These are phyloP conservation scores for Rugalucina vietnamica DNA, from an alignment of 2,888 invertebrate species.

Conservation along the genomic window DNA sequence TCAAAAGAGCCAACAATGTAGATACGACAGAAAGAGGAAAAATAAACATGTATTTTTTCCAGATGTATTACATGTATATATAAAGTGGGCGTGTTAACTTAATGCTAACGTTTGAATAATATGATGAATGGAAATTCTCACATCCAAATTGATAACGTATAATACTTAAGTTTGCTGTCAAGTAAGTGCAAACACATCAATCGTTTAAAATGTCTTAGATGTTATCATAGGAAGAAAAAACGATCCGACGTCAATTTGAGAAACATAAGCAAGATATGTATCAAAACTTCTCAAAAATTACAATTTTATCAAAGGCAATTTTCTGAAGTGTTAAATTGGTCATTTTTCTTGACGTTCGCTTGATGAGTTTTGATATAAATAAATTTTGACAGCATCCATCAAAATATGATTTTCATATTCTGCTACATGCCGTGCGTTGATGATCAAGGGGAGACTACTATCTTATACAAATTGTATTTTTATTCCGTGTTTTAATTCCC, in stretches of 20 bases:
- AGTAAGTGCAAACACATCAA: conserved; percentile 18
- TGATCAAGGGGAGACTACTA: too few relatives aligned
- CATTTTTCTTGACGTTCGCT: conserved; percentile 9
- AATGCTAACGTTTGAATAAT: conserved; percentile 9
- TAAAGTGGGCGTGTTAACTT: too few relatives aligned
- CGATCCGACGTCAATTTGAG: conserved; percentile 10
- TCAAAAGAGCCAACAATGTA: too few relatives aligned
- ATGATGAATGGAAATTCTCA: conserved; percentile 42
- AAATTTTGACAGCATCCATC: conserved; percentile 5
- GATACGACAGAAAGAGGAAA: too few relatives aligned
- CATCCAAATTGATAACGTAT: conserved; percentile 45
- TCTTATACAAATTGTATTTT: too few relatives aligned
- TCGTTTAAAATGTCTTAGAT: conserved; percentile 21
- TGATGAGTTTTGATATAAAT: conserved; percentile 16
- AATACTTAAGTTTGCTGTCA: conserved; percentile 23
- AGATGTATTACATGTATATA: too few relatives aligned
- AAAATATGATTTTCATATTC: conserved; percentile 17
- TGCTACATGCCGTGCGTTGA: too few relatives aligned
- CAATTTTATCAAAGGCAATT: conserved; percentile 13
- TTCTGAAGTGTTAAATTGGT: conserved; percentile 17
- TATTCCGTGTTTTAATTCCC: too few relatives aligned
- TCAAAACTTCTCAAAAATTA: conserved; percentile 16
- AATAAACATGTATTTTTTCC: too few relatives aligned
- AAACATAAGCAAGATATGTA: conserved; percentile 9
- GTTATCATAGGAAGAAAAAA: neutral